phyloP scores from a whole-genome alignment of 2,888 invertebrate species.

The Crossocerus cetratus region DNA sequence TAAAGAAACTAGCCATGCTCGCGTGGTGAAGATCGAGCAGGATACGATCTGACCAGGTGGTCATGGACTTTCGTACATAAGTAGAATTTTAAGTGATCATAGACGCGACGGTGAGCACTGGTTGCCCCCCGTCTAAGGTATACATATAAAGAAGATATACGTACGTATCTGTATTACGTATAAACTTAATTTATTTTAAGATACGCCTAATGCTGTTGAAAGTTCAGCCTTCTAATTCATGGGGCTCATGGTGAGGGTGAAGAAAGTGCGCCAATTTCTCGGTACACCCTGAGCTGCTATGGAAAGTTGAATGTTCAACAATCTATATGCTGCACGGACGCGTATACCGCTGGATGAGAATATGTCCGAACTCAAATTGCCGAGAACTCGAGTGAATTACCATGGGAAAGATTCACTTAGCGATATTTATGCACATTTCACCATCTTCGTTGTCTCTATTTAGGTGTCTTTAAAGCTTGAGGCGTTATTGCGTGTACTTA shows the following conservation, averaged over 20 bases:
- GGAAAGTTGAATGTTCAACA: too few species aligned
- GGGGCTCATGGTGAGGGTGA: too few species aligned
- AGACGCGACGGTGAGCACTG: slow-evolving; percentile 57
- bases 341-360: too few species aligned
- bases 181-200: slow-evolving; percentile 67
- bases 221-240: slow-evolving; percentile 12
- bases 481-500: slow-evolving; percentile 45
- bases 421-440: slow-evolving; percentile 65
- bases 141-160: slow-evolving; percentile 58
- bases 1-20: slow-evolving; percentile 31
- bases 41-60: slow-evolving; percentile 45
- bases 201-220: slow-evolving; percentile 67
- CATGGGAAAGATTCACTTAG: slow-evolving; percentile 29
- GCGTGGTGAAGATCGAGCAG: slow-evolving; percentile 50
- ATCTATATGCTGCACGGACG: too few species aligned
- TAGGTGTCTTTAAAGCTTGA: slow-evolving; percentile 61
- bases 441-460: slow-evolving; percentile 70
- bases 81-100: slow-evolving; percentile 47
- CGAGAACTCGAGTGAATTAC: background rate
- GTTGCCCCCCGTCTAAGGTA: slow-evolving; percentile 60
- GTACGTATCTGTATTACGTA: slow-evolving; percentile 42
- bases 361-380: slow-evolving; percentile 12
- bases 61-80: slow-evolving; percentile 47
- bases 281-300: slow-evolving; percentile 1
- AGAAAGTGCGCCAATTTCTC: slow-evolving; percentile 25